A percentile compares a stretch with the other conserved stretches of the same genome.
Evolutionary conservation across 2,113 vertebrate species (phyloP).

Genomic region (Gambusia affinis): DNA sequence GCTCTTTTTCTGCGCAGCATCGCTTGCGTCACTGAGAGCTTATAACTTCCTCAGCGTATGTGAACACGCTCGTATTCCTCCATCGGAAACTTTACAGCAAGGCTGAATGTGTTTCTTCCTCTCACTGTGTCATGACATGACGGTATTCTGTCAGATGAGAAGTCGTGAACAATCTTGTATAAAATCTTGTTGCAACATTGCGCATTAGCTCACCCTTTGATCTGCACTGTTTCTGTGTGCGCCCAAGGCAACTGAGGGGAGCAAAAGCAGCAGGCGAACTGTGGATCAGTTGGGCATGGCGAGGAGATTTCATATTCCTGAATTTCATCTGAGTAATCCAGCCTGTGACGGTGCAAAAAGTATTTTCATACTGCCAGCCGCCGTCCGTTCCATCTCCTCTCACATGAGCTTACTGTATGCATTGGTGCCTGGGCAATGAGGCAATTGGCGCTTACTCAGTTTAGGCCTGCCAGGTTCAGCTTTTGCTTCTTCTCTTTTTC

Average conservation of each 20-base stretch:
- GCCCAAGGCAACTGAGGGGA: slow-evolving; percentile 43
- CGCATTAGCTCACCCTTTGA: slow-evolving; percentile 31
- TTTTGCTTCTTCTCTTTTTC: not conserved
- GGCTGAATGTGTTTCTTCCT: slow-evolving; percentile 18
- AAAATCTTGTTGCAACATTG: slow-evolving; percentile 57
- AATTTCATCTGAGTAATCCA: slow-evolving; percentile 43
- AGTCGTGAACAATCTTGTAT: slow-evolving; percentile 58
- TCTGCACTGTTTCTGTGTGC: slow-evolving; percentile 54
- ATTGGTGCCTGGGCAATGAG: not conserved
- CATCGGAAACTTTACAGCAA: not conserved
- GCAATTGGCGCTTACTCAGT: not conserved
- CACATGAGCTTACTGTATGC: slow-evolving; percentile 15
- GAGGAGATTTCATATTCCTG: slow-evolving; percentile 49
- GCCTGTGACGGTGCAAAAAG: slow-evolving; percentile 14
- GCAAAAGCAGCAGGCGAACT: slow-evolving; percentile 52
- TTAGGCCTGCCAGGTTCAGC: not conserved
- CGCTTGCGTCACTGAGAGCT: not conserved
- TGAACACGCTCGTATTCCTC: not conserved
- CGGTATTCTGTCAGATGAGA: slow-evolving; percentile 45
- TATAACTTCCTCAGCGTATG: not conserved
- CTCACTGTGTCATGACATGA: slow-evolving; percentile 23
- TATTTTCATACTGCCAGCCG: slow-evolving; percentile 18
- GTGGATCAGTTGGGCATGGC: slow-evolving; percentile 41
- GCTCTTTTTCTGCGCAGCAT: not conserved
- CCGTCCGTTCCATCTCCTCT: slow-evolving; percentile 27